These are phyloP conservation scores for Phalacrocorax aristotelis DNA, from an alignment of 2,113 vertebrate species.

Conservation along the genomic window DNA sequence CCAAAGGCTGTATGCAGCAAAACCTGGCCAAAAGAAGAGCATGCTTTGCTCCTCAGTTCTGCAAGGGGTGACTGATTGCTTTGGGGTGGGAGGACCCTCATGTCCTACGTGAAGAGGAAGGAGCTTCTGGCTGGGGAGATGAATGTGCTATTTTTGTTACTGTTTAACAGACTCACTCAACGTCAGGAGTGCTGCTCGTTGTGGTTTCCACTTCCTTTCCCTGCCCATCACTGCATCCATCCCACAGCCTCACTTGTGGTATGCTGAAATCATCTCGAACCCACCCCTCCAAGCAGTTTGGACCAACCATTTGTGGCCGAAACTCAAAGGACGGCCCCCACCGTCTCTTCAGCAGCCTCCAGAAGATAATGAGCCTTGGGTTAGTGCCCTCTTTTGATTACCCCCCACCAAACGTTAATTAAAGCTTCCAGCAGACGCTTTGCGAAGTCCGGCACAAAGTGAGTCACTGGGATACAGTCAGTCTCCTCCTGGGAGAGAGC, in stretches of 20 bases:
- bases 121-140: neutral
- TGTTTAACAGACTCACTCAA: accelerated
- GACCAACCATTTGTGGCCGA: neutral
- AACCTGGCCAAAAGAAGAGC: neutral
- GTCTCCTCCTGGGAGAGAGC: neutral
- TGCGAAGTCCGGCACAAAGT: neutral
- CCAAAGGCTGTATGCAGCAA: neutral
- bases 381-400: neutral
- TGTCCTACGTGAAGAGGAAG: neutral
- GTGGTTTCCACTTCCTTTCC: neutral
- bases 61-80: neutral
- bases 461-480: accelerated
- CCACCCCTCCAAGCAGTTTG: neutral
- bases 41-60: neutral
- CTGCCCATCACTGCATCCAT: neutral
- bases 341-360: neutral
- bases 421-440: neutral
- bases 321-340: neutral
- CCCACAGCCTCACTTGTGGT: neutral
- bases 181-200: accelerated
- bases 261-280: neutral
- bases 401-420: neutral
- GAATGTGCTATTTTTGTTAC: neutral
- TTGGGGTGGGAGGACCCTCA: neutral
- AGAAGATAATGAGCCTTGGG: neutral